Evolutionary conservation across 2,888 invertebrate species (phyloP).

Genomic region (Leptopilina drosophilae): DNA sequence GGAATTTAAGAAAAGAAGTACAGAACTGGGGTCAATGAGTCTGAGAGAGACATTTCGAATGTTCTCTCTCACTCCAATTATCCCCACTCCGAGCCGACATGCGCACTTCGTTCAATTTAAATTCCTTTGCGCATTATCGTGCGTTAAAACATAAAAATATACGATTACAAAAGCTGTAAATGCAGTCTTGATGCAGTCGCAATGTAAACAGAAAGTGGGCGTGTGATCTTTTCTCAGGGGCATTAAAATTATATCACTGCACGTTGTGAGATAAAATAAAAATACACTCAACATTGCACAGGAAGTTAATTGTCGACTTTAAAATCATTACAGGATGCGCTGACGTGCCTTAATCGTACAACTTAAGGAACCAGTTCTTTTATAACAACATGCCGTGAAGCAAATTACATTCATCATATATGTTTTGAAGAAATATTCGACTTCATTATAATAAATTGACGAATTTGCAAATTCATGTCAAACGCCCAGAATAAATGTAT

Average conservation of each 20-base stretch:
- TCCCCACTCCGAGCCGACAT: too few relatives aligned
- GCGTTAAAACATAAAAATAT: too few relatives aligned
- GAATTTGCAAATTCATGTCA: too few relatives aligned
- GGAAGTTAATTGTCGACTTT: slow-evolving; percentile 47
- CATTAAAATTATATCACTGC: slow-evolving; percentile 28
- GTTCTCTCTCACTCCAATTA: too few relatives aligned
- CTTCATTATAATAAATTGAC: not conserved
- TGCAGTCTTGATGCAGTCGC: not conserved
- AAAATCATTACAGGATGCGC: slow-evolving; percentile 62
- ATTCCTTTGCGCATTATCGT: too few relatives aligned
- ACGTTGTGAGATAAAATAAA: slow-evolving; percentile 18
- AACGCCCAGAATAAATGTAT: not conserved
- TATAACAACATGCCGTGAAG: slow-evolving; percentile 26
- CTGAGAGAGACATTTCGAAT: too few relatives aligned
- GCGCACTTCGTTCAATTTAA: too few relatives aligned
- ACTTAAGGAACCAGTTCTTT: slow-evolving; percentile 33
- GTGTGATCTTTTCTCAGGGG: slow-evolving; percentile 15
- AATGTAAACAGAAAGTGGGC: not conserved
- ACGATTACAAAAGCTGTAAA: not conserved
- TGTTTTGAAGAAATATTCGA: not conserved
- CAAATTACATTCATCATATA: not conserved
- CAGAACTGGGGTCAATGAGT: too few relatives aligned
- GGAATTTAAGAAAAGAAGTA: too few relatives aligned
- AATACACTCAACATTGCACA: not conserved
- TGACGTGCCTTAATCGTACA: slow-evolving; percentile 39